phyloP scores from a whole-genome alignment of 2,113 vertebrate species.

The Terrapene triunguis region DNA sequence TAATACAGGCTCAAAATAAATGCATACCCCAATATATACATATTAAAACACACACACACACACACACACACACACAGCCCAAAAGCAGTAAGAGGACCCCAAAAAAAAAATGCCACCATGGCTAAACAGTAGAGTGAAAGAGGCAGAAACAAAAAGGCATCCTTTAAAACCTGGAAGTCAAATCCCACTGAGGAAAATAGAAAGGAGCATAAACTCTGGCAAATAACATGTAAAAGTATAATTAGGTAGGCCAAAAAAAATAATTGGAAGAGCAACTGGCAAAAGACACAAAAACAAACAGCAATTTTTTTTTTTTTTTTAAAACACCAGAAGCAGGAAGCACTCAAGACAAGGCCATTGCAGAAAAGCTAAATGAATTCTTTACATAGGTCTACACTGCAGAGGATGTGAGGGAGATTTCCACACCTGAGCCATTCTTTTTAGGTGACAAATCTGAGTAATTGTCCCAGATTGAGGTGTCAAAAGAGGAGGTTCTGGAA shows the following conservation, averaged over 20 bases:
- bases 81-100: neutral
- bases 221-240: neutral
- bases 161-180: neutral
- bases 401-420: no score
- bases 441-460: no score
- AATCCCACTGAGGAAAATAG: neutral
- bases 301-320: no score
- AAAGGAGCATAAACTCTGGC: neutral
- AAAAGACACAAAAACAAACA: no score
- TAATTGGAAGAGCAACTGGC: neutral
- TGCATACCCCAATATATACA: no score
- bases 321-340: neutral
- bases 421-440: no score
- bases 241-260: neutral
- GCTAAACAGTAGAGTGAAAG: neutral
- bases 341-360: no score
- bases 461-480: no score
- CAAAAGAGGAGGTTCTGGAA: no score
- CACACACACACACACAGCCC: rapidly evolving
- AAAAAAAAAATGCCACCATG: neutral
- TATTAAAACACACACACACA: no score
- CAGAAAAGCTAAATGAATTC: no score
- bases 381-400: no score
- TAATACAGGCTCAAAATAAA: neutral
- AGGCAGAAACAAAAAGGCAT: neutral